Conservation (phyloP, 2,797 vertebrate genomes). For the Coregonus sp. region DNA sequence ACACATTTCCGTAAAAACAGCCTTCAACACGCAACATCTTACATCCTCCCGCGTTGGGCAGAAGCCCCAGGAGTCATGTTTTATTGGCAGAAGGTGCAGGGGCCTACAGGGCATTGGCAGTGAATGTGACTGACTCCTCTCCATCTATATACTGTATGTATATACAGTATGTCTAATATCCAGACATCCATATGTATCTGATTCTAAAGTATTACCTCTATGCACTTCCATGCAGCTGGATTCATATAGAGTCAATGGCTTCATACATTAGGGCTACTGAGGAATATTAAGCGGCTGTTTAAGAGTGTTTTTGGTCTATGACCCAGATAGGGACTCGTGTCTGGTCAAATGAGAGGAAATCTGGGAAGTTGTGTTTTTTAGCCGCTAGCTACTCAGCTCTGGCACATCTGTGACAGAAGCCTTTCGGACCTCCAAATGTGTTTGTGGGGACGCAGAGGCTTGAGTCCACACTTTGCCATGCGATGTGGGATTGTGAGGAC, state of each 20-base stretch:
- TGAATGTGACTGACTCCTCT: neutral
- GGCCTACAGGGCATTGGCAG: slow-evolving; percentile 37
- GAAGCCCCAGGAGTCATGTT: slow-evolving; percentile 28
- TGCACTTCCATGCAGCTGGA: neutral
- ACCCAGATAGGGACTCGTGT: slow-evolving; percentile 67
- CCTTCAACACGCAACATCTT: neutral
- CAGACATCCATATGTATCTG: slow-evolving; percentile 1
- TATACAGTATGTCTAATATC: neutral
- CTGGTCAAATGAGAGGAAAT: slow-evolving; percentile 38
- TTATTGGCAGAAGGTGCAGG: slow-evolving; percentile 50
- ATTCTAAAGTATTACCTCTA: neutral
- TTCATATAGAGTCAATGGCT: neutral
- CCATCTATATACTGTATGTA: neutral
- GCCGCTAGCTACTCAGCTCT: slow-evolving; percentile 42
- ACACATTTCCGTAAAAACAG: slow-evolving; percentile 5
- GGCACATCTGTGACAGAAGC: slow-evolving; percentile 59
- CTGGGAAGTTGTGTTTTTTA: slow-evolving; percentile 45
- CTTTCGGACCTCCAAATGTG: slow-evolving; percentile 19
- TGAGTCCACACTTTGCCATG: neutral
- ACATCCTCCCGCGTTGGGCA: neutral
- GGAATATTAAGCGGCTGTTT: slow-evolving; percentile 19
- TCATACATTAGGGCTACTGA: neutral
- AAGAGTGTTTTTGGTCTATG: slow-evolving; percentile 43
- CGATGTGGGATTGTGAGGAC: neutral
- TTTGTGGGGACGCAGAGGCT: neutral